Base-by-base conservation (phyloP, 2,888 invertebrate genomes). In the Drosophila colorata region DNA sequence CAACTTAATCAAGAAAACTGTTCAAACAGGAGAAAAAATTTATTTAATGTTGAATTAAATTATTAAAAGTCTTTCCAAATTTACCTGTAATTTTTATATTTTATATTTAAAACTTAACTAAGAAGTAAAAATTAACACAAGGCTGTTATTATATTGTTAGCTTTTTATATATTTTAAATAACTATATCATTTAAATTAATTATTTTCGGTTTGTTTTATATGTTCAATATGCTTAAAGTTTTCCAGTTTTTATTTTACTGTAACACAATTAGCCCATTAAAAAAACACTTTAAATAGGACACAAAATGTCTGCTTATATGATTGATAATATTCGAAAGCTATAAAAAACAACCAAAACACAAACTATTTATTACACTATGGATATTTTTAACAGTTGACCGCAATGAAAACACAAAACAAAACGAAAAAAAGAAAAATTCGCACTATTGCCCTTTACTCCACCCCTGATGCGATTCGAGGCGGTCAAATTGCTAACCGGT, bases 241-340 rank as follows among this genome's bases (percentile, higher is more conserved):
- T 46, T 59, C 13, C 6, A 23, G 23, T 35, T 46, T 20, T 11
- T 13, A n/a, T 28, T 40, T 51, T 3, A 41, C 31, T 9, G 11
- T 23, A 61, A 65, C 66, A 67, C 77, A 75, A 67, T 70, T 61
- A 41, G 44, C 13, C 58, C 65, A 78, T 80, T 67, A 61, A 66
- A 66, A 31, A 33, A 80, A 58, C 23, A 52, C 35, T 57, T 20
- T 59, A 64, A 77, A 69, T 70, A 40, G 56, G 49, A 31, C 70
- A 67, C 57, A 75, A 56, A 74, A 55, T 69, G 75, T 76, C 60
- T 66, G 63, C 51, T 58, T 48, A 69, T 61, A 68, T 85, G 89
- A 85, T 85, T 85, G 89, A 85, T 85, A 85, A 79, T 78, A 79
- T 74, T 81, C 58, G 74, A 89, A 84, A 83, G 80, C 72, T n/a